A percentile compares a stretch with the other conserved stretches of the same genome.
phyloP scores from a whole-genome alignment of 2,888 invertebrate genomes.

The Spilosoma lubricipeda region DNA sequence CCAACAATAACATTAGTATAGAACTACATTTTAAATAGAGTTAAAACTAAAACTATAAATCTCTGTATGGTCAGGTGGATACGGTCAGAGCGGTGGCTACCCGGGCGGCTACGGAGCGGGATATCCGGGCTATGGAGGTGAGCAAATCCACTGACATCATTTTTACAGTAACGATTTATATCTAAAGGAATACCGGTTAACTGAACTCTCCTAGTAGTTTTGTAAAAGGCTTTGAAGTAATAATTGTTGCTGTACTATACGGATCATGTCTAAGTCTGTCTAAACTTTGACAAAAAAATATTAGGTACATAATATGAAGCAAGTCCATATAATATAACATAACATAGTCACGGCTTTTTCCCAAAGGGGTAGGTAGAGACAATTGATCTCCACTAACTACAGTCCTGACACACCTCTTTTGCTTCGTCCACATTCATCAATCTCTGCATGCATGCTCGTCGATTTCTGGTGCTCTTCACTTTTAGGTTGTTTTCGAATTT shows the following conservation, averaged over 20 bases:
- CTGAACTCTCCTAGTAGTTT: not conserved
- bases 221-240: not conserved
- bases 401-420: too few species aligned
- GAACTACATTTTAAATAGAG: constrained; percentile 2
- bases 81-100: constrained; percentile 42
- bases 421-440: too few species aligned
- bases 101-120: constrained; percentile 44
- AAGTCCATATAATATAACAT: too few species aligned
- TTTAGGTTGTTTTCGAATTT: too few species aligned
- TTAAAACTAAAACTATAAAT: constrained; percentile 27
- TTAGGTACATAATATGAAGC: too few species aligned
- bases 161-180: constrained; percentile 7
- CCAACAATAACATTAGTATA: not conserved
- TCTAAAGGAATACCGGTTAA: not conserved
- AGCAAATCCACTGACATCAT: constrained; percentile 18
- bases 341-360: too few species aligned
- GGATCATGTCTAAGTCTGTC: not conserved
- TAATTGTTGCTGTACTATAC: not conserved
- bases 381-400: too few species aligned
- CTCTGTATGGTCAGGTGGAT: constrained; percentile 33
- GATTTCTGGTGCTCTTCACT: too few species aligned
- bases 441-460: too few species aligned
- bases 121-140: constrained; percentile 51
- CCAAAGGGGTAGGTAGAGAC: too few species aligned
- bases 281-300: not conserved